These are phyloP conservation scores for Atta colombica DNA, from an alignment of 1,140 invertebrate species.

Conservation along the genomic window DNA sequence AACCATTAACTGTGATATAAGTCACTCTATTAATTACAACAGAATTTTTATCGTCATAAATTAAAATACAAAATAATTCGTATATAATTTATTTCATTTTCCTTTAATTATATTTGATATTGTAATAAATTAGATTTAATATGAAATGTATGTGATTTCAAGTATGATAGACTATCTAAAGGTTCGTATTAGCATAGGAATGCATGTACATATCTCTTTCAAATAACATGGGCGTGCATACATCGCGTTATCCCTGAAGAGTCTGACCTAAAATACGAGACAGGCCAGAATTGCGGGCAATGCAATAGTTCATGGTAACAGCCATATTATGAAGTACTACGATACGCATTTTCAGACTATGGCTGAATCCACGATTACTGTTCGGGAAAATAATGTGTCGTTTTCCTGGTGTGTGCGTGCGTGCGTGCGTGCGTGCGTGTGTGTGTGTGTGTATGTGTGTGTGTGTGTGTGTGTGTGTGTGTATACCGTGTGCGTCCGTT, in stretches of 20 bases:
- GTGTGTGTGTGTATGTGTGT: too few species aligned
- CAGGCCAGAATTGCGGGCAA: constrained; percentile 62
- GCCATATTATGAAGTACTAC: constrained; percentile 65
- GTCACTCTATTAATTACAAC: background rate
- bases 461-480: background rate
- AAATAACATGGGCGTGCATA: constrained; percentile 42
- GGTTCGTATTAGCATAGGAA: constrained; percentile 43
- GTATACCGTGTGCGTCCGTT: background rate
- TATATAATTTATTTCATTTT: background rate
- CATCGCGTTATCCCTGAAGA: constrained; percentile 51
- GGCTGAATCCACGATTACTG: constrained; percentile 67
- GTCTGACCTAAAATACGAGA: constrained; percentile 30
- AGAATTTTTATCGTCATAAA: background rate
- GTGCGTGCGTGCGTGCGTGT: too few species aligned
- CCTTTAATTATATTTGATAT: background rate
- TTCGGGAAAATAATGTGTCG: constrained; percentile 70
- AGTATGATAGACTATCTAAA: background rate
- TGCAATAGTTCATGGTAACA: constrained; percentile 58
- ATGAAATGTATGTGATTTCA: constrained; percentile 2
- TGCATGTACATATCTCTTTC: constrained; percentile 32
- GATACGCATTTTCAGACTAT: constrained; percentile 68
- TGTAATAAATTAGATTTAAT: constrained; percentile 1
- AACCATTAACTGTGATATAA: too few species aligned
- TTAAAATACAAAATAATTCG: background rate
- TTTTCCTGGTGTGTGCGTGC: background rate